Evolutionary conservation across 2,888 invertebrate species (phyloP).

Genomic region (Mycalesis mineus): DNA sequence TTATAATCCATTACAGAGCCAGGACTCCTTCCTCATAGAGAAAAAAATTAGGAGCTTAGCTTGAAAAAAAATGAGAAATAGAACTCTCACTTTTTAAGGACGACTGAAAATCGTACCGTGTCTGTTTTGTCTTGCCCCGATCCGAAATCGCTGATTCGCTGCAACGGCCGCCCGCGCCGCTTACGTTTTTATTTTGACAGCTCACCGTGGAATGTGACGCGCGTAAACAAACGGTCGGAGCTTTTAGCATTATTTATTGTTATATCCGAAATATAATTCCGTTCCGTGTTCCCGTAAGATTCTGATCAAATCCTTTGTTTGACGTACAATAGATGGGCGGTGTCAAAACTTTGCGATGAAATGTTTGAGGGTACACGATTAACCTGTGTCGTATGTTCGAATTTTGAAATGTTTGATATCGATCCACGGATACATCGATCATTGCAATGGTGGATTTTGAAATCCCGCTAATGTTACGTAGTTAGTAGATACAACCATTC

Average conservation of each 20-base stretch:
- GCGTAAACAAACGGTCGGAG: slow-evolving; percentile 10
- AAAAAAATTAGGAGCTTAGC: no score
- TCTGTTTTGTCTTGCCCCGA: no score
- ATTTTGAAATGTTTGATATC: no score
- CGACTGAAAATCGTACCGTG: no score
- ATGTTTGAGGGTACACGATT: neutral
- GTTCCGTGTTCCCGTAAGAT: slow-evolving; percentile 3
- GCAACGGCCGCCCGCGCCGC: slow-evolving; percentile 3
- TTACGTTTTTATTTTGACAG: slow-evolving; percentile 12
- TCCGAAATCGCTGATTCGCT: neutral
- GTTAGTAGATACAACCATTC: no score
- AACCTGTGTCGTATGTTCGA: neutral
- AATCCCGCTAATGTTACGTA: no score
- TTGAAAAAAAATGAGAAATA: no score
- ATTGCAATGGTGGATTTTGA: no score
- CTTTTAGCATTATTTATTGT: slow-evolving; percentile 14
- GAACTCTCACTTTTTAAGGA: no score
- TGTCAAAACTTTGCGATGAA: slow-evolving; percentile 5
- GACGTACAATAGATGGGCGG: neutral
- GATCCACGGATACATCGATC: no score
- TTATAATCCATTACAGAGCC: no score
- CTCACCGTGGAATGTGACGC: slow-evolving; percentile 5
- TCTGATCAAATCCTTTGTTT: slow-evolving; percentile 10
- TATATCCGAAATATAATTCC: slow-evolving; percentile 11
- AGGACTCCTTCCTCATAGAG: no score